Percentiles rank a stretch among this genome's conserved stretches.
Conservation (phyloP, 2,113 vertebrate genomes). For the Nansenia antarctica region DNA sequence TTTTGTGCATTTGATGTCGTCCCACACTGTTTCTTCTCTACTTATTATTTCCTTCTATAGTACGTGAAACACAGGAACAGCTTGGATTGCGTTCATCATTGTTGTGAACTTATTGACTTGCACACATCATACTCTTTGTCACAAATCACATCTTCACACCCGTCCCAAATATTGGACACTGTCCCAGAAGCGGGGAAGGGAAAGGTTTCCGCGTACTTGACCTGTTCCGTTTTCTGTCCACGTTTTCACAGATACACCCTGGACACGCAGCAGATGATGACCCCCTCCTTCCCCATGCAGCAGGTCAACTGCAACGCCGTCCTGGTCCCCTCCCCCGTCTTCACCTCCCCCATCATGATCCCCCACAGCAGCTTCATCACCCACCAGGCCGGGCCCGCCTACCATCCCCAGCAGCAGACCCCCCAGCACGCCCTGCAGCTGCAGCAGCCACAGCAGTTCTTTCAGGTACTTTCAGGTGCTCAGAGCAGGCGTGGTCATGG, state of each 20-base stretch:
- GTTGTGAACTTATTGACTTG: too few relatives aligned
- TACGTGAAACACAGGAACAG: too few relatives aligned
- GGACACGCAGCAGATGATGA: constrained; percentile 78
- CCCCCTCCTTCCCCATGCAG: constrained; percentile 67
- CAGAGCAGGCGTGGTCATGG: too few relatives aligned
- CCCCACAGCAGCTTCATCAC: constrained; percentile 69
- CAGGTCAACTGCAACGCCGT: constrained; percentile 69
- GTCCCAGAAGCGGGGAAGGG: too few relatives aligned
- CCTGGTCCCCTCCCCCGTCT: constrained; percentile 67
- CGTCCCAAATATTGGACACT: too few relatives aligned
- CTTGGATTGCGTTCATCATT: too few relatives aligned
- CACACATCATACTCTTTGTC: too few relatives aligned
- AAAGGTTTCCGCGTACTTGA: too few relatives aligned
- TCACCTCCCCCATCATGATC: constrained; percentile 77
- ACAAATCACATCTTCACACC: too few relatives aligned
- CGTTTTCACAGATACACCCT: constrained; percentile 72
- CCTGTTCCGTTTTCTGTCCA: neutral
- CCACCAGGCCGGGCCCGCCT: constrained; percentile 72
- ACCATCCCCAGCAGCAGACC: constrained; percentile 69
- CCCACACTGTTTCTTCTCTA: too few relatives aligned
- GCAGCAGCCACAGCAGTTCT: constrained; percentile 77
- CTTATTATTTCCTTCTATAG: too few relatives aligned
- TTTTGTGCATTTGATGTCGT: too few relatives aligned
- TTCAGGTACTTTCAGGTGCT: constrained; percentile 83
- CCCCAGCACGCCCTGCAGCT: constrained; percentile 68